phyloP scores from a whole-genome alignment of 2,113 vertebrate genomes.

The Setophaga petechia region DNA sequence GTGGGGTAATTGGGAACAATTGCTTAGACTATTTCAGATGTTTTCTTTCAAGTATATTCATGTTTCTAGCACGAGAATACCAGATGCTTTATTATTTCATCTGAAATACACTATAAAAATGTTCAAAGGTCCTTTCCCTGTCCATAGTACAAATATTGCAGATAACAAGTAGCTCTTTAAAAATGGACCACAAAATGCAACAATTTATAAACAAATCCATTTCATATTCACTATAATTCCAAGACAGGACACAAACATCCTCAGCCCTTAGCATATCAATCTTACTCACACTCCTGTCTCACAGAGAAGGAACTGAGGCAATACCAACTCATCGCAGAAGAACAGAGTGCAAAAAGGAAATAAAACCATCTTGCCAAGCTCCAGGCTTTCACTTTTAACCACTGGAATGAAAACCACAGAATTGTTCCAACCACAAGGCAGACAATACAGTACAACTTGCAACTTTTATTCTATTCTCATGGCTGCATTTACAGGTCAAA shows the following conservation, averaged over 20 bases:
- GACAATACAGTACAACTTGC: not conserved
- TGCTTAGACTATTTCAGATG: not conserved
- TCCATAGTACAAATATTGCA: not conserved
- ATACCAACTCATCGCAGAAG: not conserved
- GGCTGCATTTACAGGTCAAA: not conserved
- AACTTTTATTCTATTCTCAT: not conserved
- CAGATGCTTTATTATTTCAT: not conserved
- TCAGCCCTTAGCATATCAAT: not conserved
- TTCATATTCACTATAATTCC: not conserved
- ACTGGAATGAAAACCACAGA: conserved; percentile 12
- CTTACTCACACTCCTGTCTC: not conserved
- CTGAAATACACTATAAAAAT: not conserved
- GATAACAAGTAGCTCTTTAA: not conserved
- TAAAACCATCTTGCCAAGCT: not conserved
- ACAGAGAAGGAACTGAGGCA: not conserved
- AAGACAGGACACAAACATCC: not conserved
- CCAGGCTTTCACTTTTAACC: conserved; percentile 42
- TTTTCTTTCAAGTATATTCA: not conserved
- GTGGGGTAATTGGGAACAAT: not conserved
- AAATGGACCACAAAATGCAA: not conserved
- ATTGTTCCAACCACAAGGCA: not conserved
- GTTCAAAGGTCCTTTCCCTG: not conserved
- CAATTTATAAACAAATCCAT: not conserved
- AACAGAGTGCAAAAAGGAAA: not conserved
- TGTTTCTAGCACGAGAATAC: not conserved